Evolutionary conservation across 2,797 vertebrate genomes (phyloP), one percentile per base, ranked within the genome.

Genomic region (Triplophysa yarkandensis): DNA sequence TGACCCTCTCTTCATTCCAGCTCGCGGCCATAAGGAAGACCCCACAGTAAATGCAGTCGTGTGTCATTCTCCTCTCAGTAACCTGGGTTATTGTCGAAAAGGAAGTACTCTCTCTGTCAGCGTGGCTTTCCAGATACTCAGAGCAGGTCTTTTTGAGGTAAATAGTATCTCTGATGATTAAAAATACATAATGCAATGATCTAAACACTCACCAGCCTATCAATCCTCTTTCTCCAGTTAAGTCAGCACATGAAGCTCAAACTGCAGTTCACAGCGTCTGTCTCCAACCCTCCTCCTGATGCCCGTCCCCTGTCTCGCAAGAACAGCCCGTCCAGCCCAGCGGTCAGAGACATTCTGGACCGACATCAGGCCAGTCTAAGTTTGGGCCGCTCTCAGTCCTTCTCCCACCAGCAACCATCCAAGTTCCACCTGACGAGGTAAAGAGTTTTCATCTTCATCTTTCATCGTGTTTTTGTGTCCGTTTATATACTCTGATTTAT

Each of bases 241-340:
- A 95, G 94, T 86, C 95, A 96, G 76, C 95, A 97, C 84, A 97
- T 97, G 95, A 96, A 96, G 80, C 81, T 97, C 58, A 97, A 97
- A 88, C 90, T 96, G 13, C 95, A 97, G 90, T 97, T 97, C 87
- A 96, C 95, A 0, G 95, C 95, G 6, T 96, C 95, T 0, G 92
- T 95, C 39, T 92, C 94, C 17, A 94, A 95, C 85, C 93, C 95
- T 0, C 95, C 95, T 0, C 94, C 94, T 0, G 95, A 97, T 6
- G 95, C 95, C 7, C 91, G 95, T 36, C 94, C 95, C 0, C 88
- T 96, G 14, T 93, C 92, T 43, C 92, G 95, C 75, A 92, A 95
- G 77, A 96, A 94, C 90, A 97, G 96, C 80, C 96, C 96, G 0
- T 93, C 95, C 83, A 96, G 95, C 84, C 95, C 95, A 0, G 95